Evolutionary conservation across 1,140 invertebrate species (phyloP).

Genomic region (Samia ricini): DNA sequence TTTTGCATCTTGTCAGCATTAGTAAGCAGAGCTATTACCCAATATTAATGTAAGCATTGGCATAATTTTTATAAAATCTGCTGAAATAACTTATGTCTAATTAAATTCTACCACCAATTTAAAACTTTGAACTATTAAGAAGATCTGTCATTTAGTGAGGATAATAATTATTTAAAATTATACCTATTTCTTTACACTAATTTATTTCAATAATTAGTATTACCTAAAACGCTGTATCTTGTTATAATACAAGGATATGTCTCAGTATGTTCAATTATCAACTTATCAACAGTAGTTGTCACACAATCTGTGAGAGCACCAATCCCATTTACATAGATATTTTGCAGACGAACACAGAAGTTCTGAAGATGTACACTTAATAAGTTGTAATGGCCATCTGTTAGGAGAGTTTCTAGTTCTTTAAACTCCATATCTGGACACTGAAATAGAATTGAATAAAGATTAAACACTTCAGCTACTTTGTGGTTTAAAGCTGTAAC

Average conservation of each 20-base stretch:
- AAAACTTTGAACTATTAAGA: too few species aligned
- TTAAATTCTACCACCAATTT: too few species aligned
- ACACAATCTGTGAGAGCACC: constrained; percentile 73
- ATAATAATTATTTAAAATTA: neutral
- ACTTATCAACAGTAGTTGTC: constrained; percentile 64
- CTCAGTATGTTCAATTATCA: constrained; percentile 67
- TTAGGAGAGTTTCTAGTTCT: constrained; percentile 67
- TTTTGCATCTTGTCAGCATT: too few species aligned
- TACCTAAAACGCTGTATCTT: constrained; percentile 73
- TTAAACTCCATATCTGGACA: constrained; percentile 76
- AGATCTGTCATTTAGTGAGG: neutral
- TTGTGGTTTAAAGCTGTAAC: too few species aligned
- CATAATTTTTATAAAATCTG: too few species aligned
- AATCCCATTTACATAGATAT: constrained; percentile 72
- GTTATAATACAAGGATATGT: constrained; percentile 64
- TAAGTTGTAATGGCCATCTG: constrained; percentile 71
- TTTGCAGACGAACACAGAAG: constrained; percentile 72
- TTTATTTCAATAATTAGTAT: constrained; percentile 4
- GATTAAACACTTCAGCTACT: neutral
- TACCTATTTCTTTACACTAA: neutral
- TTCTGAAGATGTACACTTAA: constrained; percentile 71
- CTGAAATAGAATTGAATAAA: constrained; percentile 32
- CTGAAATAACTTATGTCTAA: too few species aligned
- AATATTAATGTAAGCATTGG: too few species aligned
- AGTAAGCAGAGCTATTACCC: too few species aligned